Evolutionary conservation across 2,888 invertebrate species (phyloP).

Genomic region (Microctonus hyperodae): DNA sequence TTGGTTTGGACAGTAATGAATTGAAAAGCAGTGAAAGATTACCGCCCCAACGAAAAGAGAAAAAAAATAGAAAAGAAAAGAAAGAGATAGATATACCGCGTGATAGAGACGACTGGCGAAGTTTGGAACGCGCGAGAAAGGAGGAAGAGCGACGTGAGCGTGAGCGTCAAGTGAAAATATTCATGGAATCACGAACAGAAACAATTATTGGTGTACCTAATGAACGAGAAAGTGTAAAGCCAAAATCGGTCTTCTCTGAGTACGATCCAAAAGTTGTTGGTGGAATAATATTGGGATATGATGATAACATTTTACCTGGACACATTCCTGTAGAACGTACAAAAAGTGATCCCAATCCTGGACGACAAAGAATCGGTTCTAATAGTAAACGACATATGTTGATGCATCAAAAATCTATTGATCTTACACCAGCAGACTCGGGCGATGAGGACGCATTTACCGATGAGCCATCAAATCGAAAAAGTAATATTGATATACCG

Average conservation of each 20-base stretch:
- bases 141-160: slow-evolving; percentile 55
- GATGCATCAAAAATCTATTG: slow-evolving; percentile 87
- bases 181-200: slow-evolving; percentile 53
- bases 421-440: slow-evolving; percentile 83
- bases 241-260: slow-evolving; percentile 65
- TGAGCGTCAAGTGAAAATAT: slow-evolving; percentile 50
- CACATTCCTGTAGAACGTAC: slow-evolving; percentile 81
- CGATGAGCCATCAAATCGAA: slow-evolving; percentile 64
- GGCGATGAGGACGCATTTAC: slow-evolving; percentile 84
- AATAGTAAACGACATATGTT: slow-evolving; percentile 79
- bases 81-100: slow-evolving; percentile 52
- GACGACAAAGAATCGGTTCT: slow-evolving; percentile 75
- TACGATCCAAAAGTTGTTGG: slow-evolving; percentile 74
- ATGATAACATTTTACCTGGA: slow-evolving; percentile 49
- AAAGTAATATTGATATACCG: slow-evolving; percentile 72
- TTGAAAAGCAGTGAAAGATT: slow-evolving; percentile 14
- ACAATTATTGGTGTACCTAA: slow-evolving; percentile 47
- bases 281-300: slow-evolving; percentile 58
- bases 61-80: slow-evolving; percentile 42
- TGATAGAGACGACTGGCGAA: slow-evolving; percentile 59
- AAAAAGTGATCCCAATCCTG: slow-evolving; percentile 86
- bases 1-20: neutral
- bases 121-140: slow-evolving; percentile 57
- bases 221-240: slow-evolving; percentile 55
- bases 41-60: slow-evolving; percentile 35